These are phyloP conservation scores for Caradrina kadenii DNA, from an alignment of 2,888 invertebrate genomes.

Conservation along the genomic window DNA sequence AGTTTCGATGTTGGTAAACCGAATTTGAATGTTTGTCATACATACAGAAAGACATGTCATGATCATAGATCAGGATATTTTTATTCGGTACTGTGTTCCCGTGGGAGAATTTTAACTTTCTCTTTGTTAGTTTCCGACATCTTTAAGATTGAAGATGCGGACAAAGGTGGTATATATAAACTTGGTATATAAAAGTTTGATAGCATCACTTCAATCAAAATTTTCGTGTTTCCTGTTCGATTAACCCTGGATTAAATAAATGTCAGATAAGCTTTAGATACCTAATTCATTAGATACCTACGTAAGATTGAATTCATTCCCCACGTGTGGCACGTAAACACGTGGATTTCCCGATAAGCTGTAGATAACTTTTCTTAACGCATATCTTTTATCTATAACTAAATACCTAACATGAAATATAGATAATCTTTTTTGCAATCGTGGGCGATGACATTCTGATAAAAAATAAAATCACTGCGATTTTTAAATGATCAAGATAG, in stretches of 20 bases:
- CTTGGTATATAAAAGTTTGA: too few relatives aligned
- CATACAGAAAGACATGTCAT: too few relatives aligned
- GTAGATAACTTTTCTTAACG: slow-evolving; percentile 1
- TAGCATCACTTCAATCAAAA: too few relatives aligned
- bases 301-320: neutral
- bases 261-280: neutral
- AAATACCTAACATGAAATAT: neutral
- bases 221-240: neutral
- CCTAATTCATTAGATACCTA: neutral
- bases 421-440: slow-evolving; percentile 5
- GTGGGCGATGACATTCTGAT: neutral
- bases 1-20: too few relatives aligned
- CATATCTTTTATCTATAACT: slow-evolving; percentile 2
- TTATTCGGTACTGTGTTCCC: neutral
- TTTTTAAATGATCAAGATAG: neutral
- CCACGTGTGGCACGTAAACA: neutral
- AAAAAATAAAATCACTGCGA: slow-evolving; percentile 7
- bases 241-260: neutral
- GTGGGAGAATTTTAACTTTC: neutral
- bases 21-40: too few relatives aligned
- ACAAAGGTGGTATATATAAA: too few relatives aligned
- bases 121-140: neutral
- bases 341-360: neutral
- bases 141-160: neutral
- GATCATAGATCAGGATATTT: neutral